Evolutionary conservation across 2,888 invertebrate species (phyloP).

Genomic region (Drosophila setosimentum): DNA sequence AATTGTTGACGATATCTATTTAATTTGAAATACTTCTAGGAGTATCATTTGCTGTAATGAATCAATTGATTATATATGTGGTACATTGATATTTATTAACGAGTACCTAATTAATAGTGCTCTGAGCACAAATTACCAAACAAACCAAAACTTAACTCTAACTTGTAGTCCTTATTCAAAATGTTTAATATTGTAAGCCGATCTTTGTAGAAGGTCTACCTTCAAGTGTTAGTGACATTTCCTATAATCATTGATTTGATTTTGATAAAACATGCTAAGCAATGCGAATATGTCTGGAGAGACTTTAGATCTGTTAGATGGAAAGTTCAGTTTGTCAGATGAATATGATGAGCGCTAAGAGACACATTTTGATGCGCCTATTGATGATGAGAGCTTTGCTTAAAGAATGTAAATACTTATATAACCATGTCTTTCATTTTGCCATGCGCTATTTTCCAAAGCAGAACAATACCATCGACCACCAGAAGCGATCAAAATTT

Average conservation of each 20-base stretch:
- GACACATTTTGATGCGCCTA: background rate
- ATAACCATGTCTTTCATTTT: background rate
- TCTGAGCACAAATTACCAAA: background rate
- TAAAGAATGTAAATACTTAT: background rate
- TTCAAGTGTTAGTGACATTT: background rate
- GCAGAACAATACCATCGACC: background rate
- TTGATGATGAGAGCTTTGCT: background rate
- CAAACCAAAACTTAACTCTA: background rate
- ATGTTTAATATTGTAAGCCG: background rate
- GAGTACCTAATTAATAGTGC: background rate
- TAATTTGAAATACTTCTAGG: constrained; percentile 2
- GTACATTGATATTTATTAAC: background rate
- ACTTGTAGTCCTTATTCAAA: background rate
- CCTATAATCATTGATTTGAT: background rate
- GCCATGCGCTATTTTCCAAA: background rate
- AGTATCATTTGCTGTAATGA: background rate
- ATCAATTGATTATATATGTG: background rate
- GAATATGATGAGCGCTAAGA: too few relatives aligned
- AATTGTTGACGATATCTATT: constrained; percentile 10
- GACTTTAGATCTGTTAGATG: background rate
- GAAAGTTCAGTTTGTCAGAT: too few relatives aligned
- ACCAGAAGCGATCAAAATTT: background rate
- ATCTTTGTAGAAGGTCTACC: background rate
- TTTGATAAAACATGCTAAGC: background rate
- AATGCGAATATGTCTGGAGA: background rate